A percentile compares a stretch with the other conserved stretches of the same genome.
Evolutionary conservation across 2,888 invertebrate genomes (phyloP).

Genomic region (Hydrotaea cyrtoneurina): DNA sequence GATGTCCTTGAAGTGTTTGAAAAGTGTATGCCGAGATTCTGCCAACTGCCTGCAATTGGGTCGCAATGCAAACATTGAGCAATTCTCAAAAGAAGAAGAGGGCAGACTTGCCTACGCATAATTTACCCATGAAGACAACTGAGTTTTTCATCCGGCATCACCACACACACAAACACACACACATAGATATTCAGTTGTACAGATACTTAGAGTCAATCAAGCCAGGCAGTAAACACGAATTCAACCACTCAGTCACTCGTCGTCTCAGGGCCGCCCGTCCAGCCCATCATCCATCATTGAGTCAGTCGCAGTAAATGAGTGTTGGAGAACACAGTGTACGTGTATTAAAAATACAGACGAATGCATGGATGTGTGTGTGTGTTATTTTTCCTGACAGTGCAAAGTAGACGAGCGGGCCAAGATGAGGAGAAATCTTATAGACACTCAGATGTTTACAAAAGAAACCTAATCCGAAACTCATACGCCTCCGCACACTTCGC

Average conservation of each 20-base stretch:
- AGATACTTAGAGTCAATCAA: conserved; percentile 25
- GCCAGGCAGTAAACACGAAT: conserved; percentile 8
- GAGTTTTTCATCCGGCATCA: neutral
- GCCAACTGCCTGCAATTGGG: neutral
- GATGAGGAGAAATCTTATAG: conserved; percentile 5
- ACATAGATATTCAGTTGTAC: neutral
- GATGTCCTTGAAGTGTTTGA: conserved; percentile 33
- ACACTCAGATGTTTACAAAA: conserved; percentile 34
- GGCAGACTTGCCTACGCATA: conserved; percentile 53
- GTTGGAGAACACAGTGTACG: neutral
- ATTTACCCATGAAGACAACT: conserved; percentile 43
- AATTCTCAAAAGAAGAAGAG: neutral
- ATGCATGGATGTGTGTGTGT: neutral
- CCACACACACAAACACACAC: neutral
- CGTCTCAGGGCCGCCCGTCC: neutral
- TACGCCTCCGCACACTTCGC: conserved; percentile 35
- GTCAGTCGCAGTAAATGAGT: conserved; percentile 22
- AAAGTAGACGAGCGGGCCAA: neutral
- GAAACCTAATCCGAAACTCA: conserved; percentile 47
- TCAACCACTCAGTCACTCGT: conserved; percentile 1
- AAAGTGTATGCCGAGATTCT: neutral
- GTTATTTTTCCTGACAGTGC: neutral
- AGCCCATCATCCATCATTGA: conserved; percentile 9
- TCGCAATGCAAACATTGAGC: neutral
- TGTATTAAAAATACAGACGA: neutral